Evolutionary conservation across 2,888 invertebrate species (phyloP).

Genomic region (Exephanes ischioxanthus): DNA sequence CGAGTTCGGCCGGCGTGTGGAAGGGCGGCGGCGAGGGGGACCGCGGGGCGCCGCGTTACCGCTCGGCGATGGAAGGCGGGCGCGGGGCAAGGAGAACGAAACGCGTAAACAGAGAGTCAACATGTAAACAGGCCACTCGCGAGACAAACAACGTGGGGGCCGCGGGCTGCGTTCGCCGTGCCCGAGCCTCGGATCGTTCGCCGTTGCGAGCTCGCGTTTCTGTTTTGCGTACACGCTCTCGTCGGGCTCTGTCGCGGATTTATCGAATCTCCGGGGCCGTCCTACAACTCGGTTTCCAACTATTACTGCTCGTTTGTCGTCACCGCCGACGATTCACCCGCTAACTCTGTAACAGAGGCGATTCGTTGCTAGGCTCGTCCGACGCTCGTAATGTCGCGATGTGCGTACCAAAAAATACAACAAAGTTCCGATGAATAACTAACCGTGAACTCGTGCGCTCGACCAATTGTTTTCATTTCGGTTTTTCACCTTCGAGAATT

Average conservation of each 20-base stretch:
- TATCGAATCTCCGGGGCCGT: slow-evolving; percentile 73
- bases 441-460: not conserved
- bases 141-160: slow-evolving; percentile 85
- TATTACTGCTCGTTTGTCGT: slow-evolving; percentile 27
- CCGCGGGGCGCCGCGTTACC: slow-evolving; percentile 43
- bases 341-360: not conserved
- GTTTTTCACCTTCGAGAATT: not conserved
- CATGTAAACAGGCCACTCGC: slow-evolving; percentile 85
- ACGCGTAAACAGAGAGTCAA: slow-evolving; percentile 85
- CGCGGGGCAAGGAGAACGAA: slow-evolving; percentile 73
- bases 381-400: not conserved
- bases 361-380: not conserved
- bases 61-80: slow-evolving; percentile 38
- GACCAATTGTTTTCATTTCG: not conserved
- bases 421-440: not conserved
- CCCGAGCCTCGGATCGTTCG: slow-evolving; percentile 67
- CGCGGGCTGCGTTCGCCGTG: slow-evolving; percentile 81
- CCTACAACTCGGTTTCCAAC: slow-evolving; percentile 56
- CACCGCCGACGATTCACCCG: slow-evolving; percentile 19
- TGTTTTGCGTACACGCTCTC: slow-evolving; percentile 65
- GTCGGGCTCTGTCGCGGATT: slow-evolving; percentile 67
- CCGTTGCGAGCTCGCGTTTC: slow-evolving; percentile 44
- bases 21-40: slow-evolving; percentile 54
- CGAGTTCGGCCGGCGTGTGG: slow-evolving; percentile 32
- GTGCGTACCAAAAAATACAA: not conserved